Evolutionary conservation across 1,140 invertebrate species (phyloP).

Genomic region (Sycophila sp.): DNA sequence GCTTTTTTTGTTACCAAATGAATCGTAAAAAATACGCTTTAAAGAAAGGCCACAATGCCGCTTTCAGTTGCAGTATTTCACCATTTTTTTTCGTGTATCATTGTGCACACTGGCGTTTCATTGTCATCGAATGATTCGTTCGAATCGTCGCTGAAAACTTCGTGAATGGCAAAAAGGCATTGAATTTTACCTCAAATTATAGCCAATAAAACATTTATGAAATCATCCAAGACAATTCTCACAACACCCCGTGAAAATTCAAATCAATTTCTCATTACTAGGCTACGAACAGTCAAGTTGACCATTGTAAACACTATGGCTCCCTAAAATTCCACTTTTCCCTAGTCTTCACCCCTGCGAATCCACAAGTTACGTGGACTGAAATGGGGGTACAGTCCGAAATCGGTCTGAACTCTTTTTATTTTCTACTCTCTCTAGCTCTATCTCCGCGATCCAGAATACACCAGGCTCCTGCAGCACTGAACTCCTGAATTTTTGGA

Average conservation of each 20-base stretch:
- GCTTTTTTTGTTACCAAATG: no score
- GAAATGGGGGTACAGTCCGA: neutral
- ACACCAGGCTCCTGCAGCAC: neutral
- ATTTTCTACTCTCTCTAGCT: neutral
- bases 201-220: no score
- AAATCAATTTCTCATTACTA: neutral
- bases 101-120: neutral
- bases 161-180: neutral
- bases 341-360: neutral
- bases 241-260: neutral
- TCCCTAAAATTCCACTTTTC: neutral
- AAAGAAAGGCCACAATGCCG: neutral
- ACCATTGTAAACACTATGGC: neutral
- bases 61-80: neutral
- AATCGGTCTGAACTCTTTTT: conserved; percentile 8
- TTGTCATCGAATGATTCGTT: neutral
- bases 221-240: no score
- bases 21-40: neutral
- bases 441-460: neutral
- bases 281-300: neutral
- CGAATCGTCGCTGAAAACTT: neutral
- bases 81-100: neutral
- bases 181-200: no score
- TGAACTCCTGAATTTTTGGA: conserved; percentile 9
- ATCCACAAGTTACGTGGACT: no score